Base-by-base conservation (phyloP, 2,888 invertebrate genomes). In the Melitaea athalia region DNA sequence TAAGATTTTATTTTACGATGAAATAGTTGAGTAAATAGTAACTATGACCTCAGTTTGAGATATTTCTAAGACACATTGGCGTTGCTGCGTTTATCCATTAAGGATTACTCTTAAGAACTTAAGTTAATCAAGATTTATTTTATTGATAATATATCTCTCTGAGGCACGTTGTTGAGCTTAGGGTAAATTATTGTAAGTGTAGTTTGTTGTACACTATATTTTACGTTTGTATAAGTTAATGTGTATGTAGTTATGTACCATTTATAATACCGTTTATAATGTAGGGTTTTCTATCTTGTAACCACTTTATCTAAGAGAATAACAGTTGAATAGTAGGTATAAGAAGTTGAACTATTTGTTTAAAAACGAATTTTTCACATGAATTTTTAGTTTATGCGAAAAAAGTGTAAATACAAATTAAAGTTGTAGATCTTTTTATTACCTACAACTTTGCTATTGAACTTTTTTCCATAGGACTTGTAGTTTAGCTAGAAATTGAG, bases 1-100 rank as follows among this genome's bases (percentile, higher is more conserved):
- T 55, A 31, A 55, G 14, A 7, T 33, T 55, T 33, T 55, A 14
- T 14, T n/a, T 33, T 3, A 55, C n/a, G 31, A 11, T 33, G 6
- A 33, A 33, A n/a, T 12, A 33, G 31, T 33, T 33, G 33, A 17
- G 33, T 55, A 55, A 55, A 55, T 33, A n/a, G 53, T 31, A 33
- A 55, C 31, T 12, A 55, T 55, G 33, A 33, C 31, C n/a, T 55
- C 33, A 55, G 12, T 55, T 55, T 33, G 12, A 53, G 31, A 53
- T 14, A 14, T 14, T 31, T 53, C 31, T 31, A 14, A 31, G 31
- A 49, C n/a, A 49, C 47, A 49, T n/a, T 14, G 15, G 17, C 15
- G 57, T 42, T 57, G 15, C 38, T 15, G 38, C 38, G 57, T 42
- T 57, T 57, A 42, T 57, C 42, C 11, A 57, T 57, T 55, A 55